Evolutionary conservation across 2,113 vertebrate species (phyloP), one percentile per base, ranked within the genome.

Genomic region (Gymnobelideus leadbeateri): DNA sequence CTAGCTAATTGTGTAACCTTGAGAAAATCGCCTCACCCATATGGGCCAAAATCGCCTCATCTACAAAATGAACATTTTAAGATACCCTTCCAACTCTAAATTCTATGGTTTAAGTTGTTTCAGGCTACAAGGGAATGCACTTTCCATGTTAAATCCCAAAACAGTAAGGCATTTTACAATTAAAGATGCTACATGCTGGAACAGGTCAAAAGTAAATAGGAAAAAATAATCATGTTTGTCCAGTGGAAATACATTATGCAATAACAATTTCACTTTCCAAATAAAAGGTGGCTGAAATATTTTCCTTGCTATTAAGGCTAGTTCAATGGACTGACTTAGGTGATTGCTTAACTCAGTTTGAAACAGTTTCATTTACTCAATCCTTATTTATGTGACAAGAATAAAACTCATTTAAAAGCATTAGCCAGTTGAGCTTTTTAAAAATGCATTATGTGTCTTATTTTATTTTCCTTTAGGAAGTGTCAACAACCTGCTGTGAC

Each of bases 301-400:
- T 84, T 84, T 95, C n/a, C 55, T 94, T 55, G 28, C 93, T 89
- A 96, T 54, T 92, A 94, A 96, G 91, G 16, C n/a, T 84, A 93
- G 57, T n/a, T 77, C 61, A 23, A 28, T 51, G n/a, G 89, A n/a
- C 91, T 94, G 47, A 92, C 90, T 94, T 53, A 51, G 92, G 93
- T 21, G 6, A 25, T 11, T 92, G 89, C 10, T 84, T 84, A 84
- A 84, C n/a, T 84, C 68, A 84, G 68, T 84, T 84, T 84, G 68
- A 84, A 84, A 84, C 68, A 43, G 68, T 84, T 84, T 84, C 6
- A 2, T 43, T 84, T 84, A 43, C 7, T n/a, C 68, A 84, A 84
- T 84, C 16, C 19, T 68, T 51, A 49, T 90, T 77, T 93, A 47
- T 95, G 19, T 89, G 28, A 92, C 51, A 90, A 96, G 55, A 95